Conservation (phyloP, 2,888 invertebrate genomes). For the Allolobophora icterica region DNA sequence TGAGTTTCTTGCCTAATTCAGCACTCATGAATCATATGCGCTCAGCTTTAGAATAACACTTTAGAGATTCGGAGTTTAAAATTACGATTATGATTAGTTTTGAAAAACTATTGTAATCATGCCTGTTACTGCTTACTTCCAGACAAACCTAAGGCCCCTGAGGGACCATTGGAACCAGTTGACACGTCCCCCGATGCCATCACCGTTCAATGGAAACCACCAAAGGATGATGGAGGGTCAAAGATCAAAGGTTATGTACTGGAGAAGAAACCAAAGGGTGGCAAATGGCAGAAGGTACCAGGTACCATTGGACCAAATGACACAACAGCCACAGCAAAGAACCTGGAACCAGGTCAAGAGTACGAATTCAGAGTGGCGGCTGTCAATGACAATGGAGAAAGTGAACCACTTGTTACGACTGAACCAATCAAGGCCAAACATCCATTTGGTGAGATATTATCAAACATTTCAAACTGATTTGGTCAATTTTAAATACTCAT, state of each 20-base stretch:
- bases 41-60: too few species aligned
- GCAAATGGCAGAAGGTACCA: constrained; percentile 60
- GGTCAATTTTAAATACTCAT: neutral
- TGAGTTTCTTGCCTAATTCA: too few species aligned
- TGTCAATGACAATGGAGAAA: constrained; percentile 96
- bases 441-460: constrained; percentile 80
- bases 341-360: constrained; percentile 85
- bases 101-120: too few species aligned
- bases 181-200: constrained; percentile 94
- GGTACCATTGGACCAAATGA: constrained; percentile 45
- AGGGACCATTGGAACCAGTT: constrained; percentile 84
- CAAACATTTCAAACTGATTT: neutral
- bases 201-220: constrained; percentile 94
- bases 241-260: constrained; percentile 94
- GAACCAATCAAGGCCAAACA: constrained; percentile 93
- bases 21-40: too few species aligned
- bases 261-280: constrained; percentile 80
- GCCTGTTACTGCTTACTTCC: constrained; percentile 14
- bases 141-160: constrained; percentile 88
- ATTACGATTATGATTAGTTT: too few species aligned
- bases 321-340: constrained; percentile 75
- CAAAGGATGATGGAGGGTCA: constrained; percentile 93
- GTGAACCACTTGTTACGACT: constrained; percentile 86
- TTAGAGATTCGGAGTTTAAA: too few species aligned
- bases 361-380: constrained; percentile 98